Evolutionary conservation across 2,888 invertebrate genomes (phyloP).

Genomic region (Agriopis marginaria): DNA sequence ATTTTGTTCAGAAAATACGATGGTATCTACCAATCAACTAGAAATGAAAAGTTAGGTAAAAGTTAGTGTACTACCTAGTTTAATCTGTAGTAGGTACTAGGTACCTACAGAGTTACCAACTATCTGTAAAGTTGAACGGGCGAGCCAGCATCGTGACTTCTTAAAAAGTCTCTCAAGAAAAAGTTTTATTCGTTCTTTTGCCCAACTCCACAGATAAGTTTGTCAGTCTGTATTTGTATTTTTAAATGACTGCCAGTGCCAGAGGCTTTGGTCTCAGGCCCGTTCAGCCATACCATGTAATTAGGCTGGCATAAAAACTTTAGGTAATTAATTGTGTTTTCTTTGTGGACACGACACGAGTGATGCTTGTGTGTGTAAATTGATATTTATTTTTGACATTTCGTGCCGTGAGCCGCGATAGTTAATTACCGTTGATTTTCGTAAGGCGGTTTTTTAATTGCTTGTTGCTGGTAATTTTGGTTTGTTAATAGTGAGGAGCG

Average conservation of each 20-base stretch:
- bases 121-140: too few species aligned
- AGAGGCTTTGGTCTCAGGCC: conserved; percentile 50
- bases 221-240: conserved; percentile 47
- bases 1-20: background rate
- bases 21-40: background rate
- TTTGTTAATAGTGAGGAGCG: conserved; percentile 11
- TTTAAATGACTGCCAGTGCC: conserved; percentile 54
- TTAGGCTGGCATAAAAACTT: conserved; percentile 77
- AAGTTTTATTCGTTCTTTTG: background rate
- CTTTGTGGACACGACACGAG: conserved; percentile 54
- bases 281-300: conserved; percentile 74
- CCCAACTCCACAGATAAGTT: background rate
- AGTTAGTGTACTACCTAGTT: too few species aligned
- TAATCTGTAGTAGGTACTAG: too few species aligned
- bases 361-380: conserved; percentile 67
- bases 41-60: background rate
- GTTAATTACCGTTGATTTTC: conserved; percentile 56
- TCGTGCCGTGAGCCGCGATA: conserved; percentile 65
- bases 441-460: conserved; percentile 25
- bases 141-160: too few species aligned
- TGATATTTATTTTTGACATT: conserved; percentile 81
- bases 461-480: conserved; percentile 17
- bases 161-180: background rate
- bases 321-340: conserved; percentile 78
- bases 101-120: too few species aligned